Evolutionary conservation across 2,797 vertebrate species (phyloP).

Genomic region (Thripadectes ignobilis): DNA sequence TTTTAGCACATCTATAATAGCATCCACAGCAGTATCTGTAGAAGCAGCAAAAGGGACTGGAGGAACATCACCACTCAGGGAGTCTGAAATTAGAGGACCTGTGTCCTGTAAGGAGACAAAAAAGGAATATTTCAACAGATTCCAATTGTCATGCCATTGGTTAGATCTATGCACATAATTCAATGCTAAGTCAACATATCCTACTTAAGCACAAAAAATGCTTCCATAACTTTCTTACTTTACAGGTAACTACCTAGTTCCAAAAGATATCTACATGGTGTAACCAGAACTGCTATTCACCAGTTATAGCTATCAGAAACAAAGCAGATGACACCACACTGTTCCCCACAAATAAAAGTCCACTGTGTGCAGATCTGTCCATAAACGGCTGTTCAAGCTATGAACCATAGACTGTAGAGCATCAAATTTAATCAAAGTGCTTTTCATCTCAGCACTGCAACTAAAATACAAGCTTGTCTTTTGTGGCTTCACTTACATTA

Average conservation of each 20-base stretch:
- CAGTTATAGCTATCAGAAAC: not conserved
- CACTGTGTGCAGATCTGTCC: not conserved
- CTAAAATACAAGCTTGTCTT: not conserved
- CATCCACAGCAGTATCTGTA: slow-evolving; percentile 66
- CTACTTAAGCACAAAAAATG: not conserved
- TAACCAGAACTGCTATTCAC: not conserved
- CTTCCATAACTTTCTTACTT: not conserved
- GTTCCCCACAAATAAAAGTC: not conserved
- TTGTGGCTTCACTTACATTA: not conserved
- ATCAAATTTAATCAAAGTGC: not conserved
- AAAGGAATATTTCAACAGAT: not conserved
- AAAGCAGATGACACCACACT: not conserved
- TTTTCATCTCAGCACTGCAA: not conserved
- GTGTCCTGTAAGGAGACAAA: not conserved
- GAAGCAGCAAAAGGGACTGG: slow-evolving; percentile 46
- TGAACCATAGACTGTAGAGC: not conserved
- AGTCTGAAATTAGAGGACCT: slow-evolving; percentile 12
- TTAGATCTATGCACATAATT: not conserved
- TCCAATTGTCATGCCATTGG: not conserved
- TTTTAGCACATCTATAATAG: slow-evolving; percentile 89
- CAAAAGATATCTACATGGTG: not conserved
- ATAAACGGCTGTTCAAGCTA: not conserved
- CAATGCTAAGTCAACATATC: accelerated
- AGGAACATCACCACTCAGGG: not conserved
- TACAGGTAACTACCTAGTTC: not conserved